Conservation (phyloP, 2,113 vertebrate genomes). For the Eclectus roratus region DNA sequence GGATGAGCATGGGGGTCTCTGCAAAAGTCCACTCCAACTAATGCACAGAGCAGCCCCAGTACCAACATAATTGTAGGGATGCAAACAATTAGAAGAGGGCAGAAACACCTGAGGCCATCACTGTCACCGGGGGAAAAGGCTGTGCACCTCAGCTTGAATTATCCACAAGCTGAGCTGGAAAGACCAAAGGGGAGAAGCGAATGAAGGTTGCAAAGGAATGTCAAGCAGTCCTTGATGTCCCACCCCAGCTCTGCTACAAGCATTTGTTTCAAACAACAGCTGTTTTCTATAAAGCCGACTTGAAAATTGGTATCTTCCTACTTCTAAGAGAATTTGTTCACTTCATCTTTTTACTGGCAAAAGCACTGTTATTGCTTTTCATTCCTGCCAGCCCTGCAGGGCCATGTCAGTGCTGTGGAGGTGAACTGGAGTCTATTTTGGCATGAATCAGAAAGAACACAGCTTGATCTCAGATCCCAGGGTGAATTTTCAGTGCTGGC, state of each 20-base stretch:
- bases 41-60: too few species aligned
- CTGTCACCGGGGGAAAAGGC: not conserved
- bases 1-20: not conserved
- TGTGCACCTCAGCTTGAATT: not conserved
- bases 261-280: not conserved
- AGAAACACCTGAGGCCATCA: not conserved
- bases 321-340: not conserved
- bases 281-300: slow-evolving; percentile 26
- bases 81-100: not conserved
- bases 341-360: slow-evolving; percentile 46
- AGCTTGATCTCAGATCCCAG: slow-evolving; percentile 46
- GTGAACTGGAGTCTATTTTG: slow-evolving; percentile 51
- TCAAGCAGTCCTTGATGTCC: not conserved
- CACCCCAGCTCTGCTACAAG: not conserved
- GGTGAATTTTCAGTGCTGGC: slow-evolving; percentile 27
- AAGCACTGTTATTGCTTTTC: slow-evolving; percentile 30
- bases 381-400: slow-evolving; percentile 29
- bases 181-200: not conserved
- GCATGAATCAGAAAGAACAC: slow-evolving; percentile 44
- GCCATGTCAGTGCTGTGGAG: not conserved
- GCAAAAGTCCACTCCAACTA: not conserved
- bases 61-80: not conserved
- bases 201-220: not conserved
- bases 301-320: slow-evolving; percentile 44
- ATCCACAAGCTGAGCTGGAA: not conserved